Evolutionary conservation across 2,113 vertebrate species (phyloP), one percentile per base, ranked within the genome.

Genomic region (Nothobranchius furzeri): DNA sequence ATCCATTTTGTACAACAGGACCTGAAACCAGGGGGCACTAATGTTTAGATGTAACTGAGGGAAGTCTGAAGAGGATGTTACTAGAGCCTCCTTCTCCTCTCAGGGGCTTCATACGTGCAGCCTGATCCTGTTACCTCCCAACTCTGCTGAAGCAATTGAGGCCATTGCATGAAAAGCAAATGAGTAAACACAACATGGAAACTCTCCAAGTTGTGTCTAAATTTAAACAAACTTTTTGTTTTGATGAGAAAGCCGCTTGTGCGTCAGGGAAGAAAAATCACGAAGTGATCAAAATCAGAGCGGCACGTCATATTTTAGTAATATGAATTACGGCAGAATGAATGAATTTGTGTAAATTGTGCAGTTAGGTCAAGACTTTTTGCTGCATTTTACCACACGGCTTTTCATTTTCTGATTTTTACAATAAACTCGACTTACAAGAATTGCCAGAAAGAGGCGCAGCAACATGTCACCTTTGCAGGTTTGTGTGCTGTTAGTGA

Each of bases 51-150:
- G 43, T 12, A 70, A 48, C 25, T 3, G 9, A 60, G 53, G n/a
- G 37, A 40, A 15, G 13, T 54, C 60, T 79, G 59, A 64, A 65
- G 55, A 66, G 66, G 40, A 30, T 47, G 36, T 83, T 63, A 72
- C 52, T 59, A 42, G 40, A 68, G 52, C 62, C 36, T 43, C 9
- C 63, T 79, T 64, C 50, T 64, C 76, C 67, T 67, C 60, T 64
- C 15, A 1, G 47, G 35, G 51, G 60, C 56, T 64, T 43, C 53
- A 45, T 49, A 36, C 13, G 25, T 14, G 15, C 4, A 59, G 70
- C 30, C 74, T 49, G 85, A 87, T 90, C 85, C 12, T 58, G 70
- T 89, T 88, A 81, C 90, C 9, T 25, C 24, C 70, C 36, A 63
- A 45, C 49, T 78, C 76, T 84, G 82, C 43, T 64, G 12, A 70